phyloP scores from a whole-genome alignment of 2,888 invertebrate species.

The Campoplex capitator region DNA sequence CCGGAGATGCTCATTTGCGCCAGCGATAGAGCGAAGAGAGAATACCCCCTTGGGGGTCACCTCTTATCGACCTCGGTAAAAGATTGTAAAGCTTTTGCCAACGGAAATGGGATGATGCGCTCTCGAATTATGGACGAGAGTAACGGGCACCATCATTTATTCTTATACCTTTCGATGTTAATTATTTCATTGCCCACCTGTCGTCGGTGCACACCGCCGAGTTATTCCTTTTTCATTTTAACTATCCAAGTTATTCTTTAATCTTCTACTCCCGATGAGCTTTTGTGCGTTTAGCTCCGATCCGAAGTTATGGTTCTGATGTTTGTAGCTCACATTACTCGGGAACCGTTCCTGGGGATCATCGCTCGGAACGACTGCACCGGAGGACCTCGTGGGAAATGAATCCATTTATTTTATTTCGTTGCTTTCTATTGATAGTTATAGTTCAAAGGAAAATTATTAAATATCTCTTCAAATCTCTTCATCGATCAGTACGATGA shows the following conservation, averaged over 20 bases:
- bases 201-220: conserved; percentile 6
- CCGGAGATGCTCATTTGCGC: conserved; percentile 61
- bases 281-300: not conserved
- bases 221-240: conserved; percentile 14
- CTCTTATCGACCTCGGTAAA: conserved; percentile 45
- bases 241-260: not conserved
- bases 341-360: conserved; percentile 1
- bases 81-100: conserved; percentile 35
- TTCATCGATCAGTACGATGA: conserved; percentile 5
- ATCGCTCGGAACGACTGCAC: not conserved
- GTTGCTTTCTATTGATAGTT: not conserved
- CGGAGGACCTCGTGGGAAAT: not conserved
- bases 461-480: not conserved
- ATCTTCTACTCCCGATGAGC: not conserved
- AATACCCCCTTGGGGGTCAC: conserved; percentile 52
- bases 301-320: not conserved
- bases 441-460: not conserved
- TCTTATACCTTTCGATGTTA: conserved; percentile 37
- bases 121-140: conserved; percentile 50
- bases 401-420: not conserved
- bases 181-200: conserved; percentile 37
- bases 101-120: conserved; percentile 48
- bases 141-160: conserved; percentile 22
- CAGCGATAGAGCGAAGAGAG: conserved; percentile 23
- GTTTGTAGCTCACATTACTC: conserved; percentile 8